These are phyloP conservation scores for Aselliscus stoliczkanus DNA, from an alignment of 2,797 vertebrate species.

Conservation along the genomic window DNA sequence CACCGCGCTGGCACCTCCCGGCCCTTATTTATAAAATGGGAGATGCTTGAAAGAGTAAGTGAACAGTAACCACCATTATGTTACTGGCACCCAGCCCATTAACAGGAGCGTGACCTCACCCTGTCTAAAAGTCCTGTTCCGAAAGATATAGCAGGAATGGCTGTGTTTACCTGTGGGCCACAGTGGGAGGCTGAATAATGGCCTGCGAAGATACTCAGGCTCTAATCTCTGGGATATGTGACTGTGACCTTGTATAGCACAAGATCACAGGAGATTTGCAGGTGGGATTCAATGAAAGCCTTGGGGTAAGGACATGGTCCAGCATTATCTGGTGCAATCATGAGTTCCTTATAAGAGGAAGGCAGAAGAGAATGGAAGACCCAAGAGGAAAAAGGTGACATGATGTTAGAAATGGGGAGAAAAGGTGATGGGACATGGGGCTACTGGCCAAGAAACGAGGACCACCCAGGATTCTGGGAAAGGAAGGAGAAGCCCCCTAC, in stretches of 20 bases:
- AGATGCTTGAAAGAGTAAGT: too few species aligned
- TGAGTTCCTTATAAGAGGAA: not conserved
- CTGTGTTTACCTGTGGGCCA: not conserved
- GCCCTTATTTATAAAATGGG: not conserved
- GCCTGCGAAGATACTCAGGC: not conserved
- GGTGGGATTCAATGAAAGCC: not conserved
- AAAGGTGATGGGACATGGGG: not conserved
- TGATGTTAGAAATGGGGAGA: not conserved
- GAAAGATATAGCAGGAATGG: accelerated
- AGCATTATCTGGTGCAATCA: too few species aligned
- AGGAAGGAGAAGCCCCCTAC: not conserved
- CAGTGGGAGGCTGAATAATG: not conserved
- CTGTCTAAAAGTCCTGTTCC: not conserved
- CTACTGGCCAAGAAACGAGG: not conserved
- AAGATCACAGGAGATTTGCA: not conserved
- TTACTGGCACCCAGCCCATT: not conserved
- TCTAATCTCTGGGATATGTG: too few species aligned
- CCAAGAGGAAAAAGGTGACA: not conserved
- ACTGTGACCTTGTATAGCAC: not conserved
- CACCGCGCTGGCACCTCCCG: not conserved
- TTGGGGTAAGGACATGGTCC: too few species aligned
- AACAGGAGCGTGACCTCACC: not conserved
- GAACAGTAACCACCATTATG: not conserved
- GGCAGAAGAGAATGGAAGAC: not conserved
- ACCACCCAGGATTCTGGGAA: not conserved